phyloP scores from a whole-genome alignment of 2,888 invertebrate species.

The Rhaphigaster nebulosa region DNA sequence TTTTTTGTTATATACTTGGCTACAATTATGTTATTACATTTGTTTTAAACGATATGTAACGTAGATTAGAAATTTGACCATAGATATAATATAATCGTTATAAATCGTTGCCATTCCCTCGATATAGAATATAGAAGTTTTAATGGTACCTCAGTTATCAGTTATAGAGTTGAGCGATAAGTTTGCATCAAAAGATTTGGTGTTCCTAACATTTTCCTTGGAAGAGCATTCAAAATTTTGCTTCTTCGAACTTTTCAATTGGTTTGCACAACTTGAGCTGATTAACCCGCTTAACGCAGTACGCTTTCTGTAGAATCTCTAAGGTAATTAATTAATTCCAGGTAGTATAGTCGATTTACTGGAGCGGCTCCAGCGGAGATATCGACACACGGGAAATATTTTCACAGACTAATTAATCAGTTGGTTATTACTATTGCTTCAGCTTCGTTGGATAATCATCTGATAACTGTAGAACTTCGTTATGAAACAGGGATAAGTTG shows the following conservation, averaged over 20 bases:
- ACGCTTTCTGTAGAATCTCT: not conserved
- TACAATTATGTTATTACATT: too few relatives aligned
- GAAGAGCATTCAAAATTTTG: not conserved
- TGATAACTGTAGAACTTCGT: not conserved
- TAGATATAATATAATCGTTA: too few relatives aligned
- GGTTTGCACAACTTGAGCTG: not conserved
- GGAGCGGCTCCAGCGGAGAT: not conserved
- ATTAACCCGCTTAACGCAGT: not conserved
- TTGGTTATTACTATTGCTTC: not conserved
- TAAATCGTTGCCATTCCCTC: too few relatives aligned
- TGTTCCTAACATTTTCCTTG: too few relatives aligned
- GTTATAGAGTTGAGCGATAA: too few relatives aligned
- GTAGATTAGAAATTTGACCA: too few relatives aligned
- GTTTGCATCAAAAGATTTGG: too few relatives aligned
- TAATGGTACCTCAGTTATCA: too few relatives aligned
- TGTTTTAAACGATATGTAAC: too few relatives aligned
- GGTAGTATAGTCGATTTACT: not conserved
- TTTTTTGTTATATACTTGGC: too few relatives aligned
- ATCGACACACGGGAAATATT: not conserved
- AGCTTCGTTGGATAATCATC: not conserved
- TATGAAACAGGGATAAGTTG: not conserved
- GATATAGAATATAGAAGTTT: too few relatives aligned
- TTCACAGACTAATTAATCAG: constrained; percentile 1
- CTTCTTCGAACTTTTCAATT: not conserved
- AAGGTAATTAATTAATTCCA: not conserved